A percentile compares a stretch with the other conserved stretches of the same genome.
phyloP scores from a whole-genome alignment of 1,140 invertebrate species.

The Drosophila neocordata region DNA sequence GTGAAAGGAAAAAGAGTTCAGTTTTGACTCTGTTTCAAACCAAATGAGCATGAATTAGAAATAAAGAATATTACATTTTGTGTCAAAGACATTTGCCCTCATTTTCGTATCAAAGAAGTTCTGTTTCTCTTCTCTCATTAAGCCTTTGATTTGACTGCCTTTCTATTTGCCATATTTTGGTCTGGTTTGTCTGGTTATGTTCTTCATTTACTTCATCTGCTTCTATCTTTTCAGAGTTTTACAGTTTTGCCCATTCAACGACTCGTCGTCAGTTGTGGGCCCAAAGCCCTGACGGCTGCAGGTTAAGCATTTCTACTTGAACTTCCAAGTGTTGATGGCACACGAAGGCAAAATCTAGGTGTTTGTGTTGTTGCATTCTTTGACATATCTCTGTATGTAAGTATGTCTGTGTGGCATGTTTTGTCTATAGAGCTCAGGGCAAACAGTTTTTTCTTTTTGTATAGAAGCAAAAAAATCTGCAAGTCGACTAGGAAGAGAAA shows the following conservation, averaged over 20 bases:
- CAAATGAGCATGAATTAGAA: slow-evolving; percentile 1
- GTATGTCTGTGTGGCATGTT: slow-evolving; percentile 31
- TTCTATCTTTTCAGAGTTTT: slow-evolving; percentile 38
- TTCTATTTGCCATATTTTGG: background rate
- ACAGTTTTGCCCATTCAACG: background rate
- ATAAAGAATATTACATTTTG: background rate
- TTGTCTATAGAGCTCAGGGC: slow-evolving; percentile 32
- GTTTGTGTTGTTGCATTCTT: slow-evolving; percentile 75
- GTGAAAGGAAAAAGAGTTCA: background rate
- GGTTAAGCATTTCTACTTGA: slow-evolving; percentile 74
- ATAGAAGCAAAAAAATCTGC: slow-evolving; percentile 2
- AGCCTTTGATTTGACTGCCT: slow-evolving; percentile 39
- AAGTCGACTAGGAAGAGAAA: slow-evolving; percentile 38
- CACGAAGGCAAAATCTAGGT: slow-evolving; percentile 58
- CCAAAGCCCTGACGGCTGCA: slow-evolving; percentile 68
- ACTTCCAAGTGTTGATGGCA: slow-evolving; percentile 74
- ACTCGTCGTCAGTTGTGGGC: slow-evolving; percentile 19
- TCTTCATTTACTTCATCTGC: slow-evolving; percentile 70
- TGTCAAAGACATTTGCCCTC: slow-evolving; percentile 10
- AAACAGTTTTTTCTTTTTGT: slow-evolving; percentile 9
- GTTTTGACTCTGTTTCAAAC: background rate
- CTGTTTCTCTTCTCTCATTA: slow-evolving; percentile 16
- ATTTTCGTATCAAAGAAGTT: slow-evolving; percentile 1
- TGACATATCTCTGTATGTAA: slow-evolving; percentile 49
- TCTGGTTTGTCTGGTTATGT: slow-evolving; percentile 44